phyloP scores from a whole-genome alignment of 30 jellyfish, hydroid and myxozoan species.

The Morbakka virulenta region DNA sequence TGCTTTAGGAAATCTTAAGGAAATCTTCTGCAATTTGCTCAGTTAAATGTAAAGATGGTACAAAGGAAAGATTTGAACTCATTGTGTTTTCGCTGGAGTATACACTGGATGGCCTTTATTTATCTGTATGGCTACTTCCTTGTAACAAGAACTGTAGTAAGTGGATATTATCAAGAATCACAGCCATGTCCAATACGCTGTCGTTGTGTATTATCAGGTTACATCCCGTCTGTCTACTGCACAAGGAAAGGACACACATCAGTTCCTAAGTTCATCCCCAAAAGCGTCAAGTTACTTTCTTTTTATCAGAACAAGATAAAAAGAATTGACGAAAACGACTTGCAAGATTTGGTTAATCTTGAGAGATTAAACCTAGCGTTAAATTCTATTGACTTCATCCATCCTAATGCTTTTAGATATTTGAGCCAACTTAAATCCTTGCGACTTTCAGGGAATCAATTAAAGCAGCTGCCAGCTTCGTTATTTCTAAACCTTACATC shows the following conservation, averaged over 20 bases:
- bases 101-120: too few species aligned
- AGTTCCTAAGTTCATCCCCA: constrained; percentile 66
- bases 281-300: constrained; percentile 70
- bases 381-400: constrained; percentile 52
- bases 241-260: constrained; percentile 33
- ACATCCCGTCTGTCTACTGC: constrained; percentile 53
- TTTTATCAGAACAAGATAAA: constrained; percentile 50
- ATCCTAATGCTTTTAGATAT: constrained; percentile 60
- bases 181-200: constrained; percentile 47
- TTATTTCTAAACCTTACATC: constrained; percentile 57
- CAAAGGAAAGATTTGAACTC: too few species aligned
- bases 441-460: constrained; percentile 66
- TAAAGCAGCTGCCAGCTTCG: constrained; percentile 46
- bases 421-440: constrained; percentile 53
- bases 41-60: too few species aligned
- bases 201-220: constrained; percentile 32
- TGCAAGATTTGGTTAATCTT: constrained; percentile 39
- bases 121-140: too few species aligned
- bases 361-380: constrained; percentile 55
- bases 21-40: too few species aligned
- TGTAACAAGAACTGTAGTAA: too few species aligned
- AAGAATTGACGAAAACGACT: constrained; percentile 32
- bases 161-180: neutral
- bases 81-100: too few species aligned
- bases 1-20: too few species aligned